Evolutionary conservation across 2,113 vertebrate genomes (phyloP).

Genomic region (Geothlypis trichas): DNA sequence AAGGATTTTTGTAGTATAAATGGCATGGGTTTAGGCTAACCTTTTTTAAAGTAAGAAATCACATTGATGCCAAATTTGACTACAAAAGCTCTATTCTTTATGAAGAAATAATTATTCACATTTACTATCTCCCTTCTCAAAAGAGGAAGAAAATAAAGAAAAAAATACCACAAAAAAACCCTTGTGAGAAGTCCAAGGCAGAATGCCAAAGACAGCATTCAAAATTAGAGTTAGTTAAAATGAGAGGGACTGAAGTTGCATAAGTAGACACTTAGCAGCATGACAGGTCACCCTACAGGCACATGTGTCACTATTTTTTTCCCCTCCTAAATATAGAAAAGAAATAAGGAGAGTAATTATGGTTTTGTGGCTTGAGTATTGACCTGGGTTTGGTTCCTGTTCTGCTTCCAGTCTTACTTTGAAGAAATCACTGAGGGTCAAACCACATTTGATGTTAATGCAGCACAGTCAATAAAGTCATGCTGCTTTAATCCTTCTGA

Average conservation of each 20-base stretch:
- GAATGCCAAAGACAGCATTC: conserved; percentile 50
- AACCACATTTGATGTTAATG: conserved; percentile 58
- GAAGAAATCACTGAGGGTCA: conserved; percentile 52
- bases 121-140: conserved; percentile 1
- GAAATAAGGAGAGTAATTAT: conserved; percentile 45
- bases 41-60: conserved; percentile 9
- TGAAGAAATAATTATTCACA: conserved; percentile 4
- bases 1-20: background rate
- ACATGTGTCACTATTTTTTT: background rate
- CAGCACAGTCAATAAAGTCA: conserved; percentile 47
- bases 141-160: background rate
- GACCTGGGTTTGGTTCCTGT: conserved; percentile 50
- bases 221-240: conserved; percentile 48
- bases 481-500: conserved; percentile 52
- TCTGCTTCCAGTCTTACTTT: conserved; percentile 55
- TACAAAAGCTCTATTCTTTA: background rate
- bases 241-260: background rate
- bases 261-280: conserved; percentile 28
- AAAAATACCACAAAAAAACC: background rate
- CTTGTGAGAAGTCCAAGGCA: conserved; percentile 4
- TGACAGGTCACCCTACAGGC: conserved; percentile 2
- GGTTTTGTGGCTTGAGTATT: conserved; percentile 56
- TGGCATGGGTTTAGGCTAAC: background rate
- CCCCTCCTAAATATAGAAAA: conserved; percentile 2
- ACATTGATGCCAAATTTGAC: background rate